Evolutionary conservation across 1,140 invertebrate genomes (phyloP), one percentile per base, ranked within the genome.

Genomic region (Papilio machaon): DNA sequence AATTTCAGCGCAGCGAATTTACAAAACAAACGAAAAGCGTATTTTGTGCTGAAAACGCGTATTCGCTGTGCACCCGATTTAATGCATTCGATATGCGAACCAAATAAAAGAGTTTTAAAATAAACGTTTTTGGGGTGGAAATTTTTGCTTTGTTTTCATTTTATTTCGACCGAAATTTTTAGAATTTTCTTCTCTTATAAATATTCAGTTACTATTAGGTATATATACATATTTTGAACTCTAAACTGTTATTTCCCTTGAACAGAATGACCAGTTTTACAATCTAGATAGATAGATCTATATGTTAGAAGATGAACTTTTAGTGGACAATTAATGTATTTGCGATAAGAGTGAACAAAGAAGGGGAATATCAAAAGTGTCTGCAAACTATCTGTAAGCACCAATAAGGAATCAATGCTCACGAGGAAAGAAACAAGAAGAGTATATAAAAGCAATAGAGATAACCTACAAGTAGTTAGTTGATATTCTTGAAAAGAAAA

Each of bases 1-100:
- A 76, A 76, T 76, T 76, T 76, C 74, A 17, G 46, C 11, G 74
- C 74, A 6, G 74, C 8, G 19, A 76, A 76, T 76, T 76, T 76
- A 76, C 74, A 76, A 76, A 76, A 76, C 74, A 76, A 76, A 74
- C 46, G 43, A 30, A 76, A 76, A 76, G 74, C 47, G 74, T 11
- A 76, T 76, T 76, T 76, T 52, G 74, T 52, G 74, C 64, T 70
- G 64, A 70, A 70, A 70, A 70, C 30, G 64, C 64, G 15, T 60
- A 19, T 30, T 35, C 64, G 30, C 64, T 70, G 30, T 38, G 64
- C 64, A 70, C 64, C 23, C 64, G 64, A 70, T 70, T 70, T 70
- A 70, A 70, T 70, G 64, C 64, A 70, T 70, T 70, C 11, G 30
- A 70, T 70, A 70, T 70, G 64, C 30, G 64, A 13, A 70, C 10